Conservation (phyloP, 2,888 invertebrate species). For the Zaprionus obscuricornis region DNA sequence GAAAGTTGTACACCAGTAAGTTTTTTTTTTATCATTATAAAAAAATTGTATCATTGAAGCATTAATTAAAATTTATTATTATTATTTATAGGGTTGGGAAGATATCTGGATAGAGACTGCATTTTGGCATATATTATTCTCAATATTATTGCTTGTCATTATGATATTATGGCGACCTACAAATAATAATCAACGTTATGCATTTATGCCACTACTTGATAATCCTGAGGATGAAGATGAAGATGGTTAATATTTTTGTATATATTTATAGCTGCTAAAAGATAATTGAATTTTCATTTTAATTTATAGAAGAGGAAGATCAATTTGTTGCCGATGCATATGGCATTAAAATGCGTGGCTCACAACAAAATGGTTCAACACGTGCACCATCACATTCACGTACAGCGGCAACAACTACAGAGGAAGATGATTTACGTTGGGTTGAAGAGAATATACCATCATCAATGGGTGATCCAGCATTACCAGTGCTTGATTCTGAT, state of each 20-base stretch:
- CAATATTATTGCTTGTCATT: slow-evolving; percentile 93
- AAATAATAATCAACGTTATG: slow-evolving; percentile 97
- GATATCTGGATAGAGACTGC: slow-evolving; percentile 97
- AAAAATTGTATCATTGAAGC: neutral
- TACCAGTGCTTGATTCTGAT: slow-evolving; percentile 89
- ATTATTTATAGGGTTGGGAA: slow-evolving; percentile 89
- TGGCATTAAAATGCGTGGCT: slow-evolving; percentile 90
- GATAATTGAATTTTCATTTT: neutral
- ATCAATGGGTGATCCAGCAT: slow-evolving; percentile 88
- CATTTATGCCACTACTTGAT: slow-evolving; percentile 96
- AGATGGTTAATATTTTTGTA: too few relatives aligned
- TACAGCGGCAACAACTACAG: slow-evolving; percentile 81
- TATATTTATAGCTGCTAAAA: too few relatives aligned
- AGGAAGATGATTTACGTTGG: slow-evolving; percentile 94
- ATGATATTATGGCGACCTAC: slow-evolving; percentile 98
- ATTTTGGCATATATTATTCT: slow-evolving; percentile 97
- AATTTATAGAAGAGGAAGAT: slow-evolving; percentile 88
- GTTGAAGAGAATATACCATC: slow-evolving; percentile 97
- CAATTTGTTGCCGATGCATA: slow-evolving; percentile 94
- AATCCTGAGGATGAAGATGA: slow-evolving; percentile 91
- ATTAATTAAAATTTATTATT: neutral
- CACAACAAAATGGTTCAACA: slow-evolving; percentile 83
- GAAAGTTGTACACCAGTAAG: slow-evolving; percentile 89
- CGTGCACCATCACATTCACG: slow-evolving; percentile 80
- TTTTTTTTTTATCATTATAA: slow-evolving; percentile 1